Evolutionary conservation across 2,888 invertebrate genomes (phyloP).

Genomic region (Reticulitermes lucifugus): DNA sequence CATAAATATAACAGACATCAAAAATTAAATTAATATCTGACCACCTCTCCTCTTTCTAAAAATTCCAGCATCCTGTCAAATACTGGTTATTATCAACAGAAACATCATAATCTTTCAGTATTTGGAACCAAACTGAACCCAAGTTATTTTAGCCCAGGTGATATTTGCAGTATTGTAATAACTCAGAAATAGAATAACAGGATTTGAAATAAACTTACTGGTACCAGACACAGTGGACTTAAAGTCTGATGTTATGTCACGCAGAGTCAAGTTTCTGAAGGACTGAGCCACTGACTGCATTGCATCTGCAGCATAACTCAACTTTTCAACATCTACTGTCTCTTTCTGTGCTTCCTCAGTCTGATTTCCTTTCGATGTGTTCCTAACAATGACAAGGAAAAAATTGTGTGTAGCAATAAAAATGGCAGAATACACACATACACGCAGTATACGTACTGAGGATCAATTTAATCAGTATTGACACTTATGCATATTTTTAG

Average conservation of each 20-base stretch:
- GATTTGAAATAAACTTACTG: conserved; percentile 1
- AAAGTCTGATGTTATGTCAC: neutral
- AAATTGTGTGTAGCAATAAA: neutral
- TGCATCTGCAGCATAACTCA: conserved; percentile 7
- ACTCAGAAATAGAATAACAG: neutral
- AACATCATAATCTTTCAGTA: no score
- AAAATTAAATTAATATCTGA: neutral
- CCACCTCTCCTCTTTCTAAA: neutral
- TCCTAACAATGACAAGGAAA: neutral
- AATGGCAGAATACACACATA: neutral
- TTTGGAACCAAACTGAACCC: no score
- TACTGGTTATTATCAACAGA: no score
- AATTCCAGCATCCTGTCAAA: no score
- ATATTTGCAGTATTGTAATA: neutral
- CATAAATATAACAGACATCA: no score
- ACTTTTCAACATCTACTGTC: conserved; percentile 9
- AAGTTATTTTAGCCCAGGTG: no score
- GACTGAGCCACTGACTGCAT: conserved; percentile 18
- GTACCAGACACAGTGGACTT: conserved; percentile 1
- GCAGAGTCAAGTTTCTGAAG: neutral
- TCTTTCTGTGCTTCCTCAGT: neutral
- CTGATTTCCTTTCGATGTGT: neutral
- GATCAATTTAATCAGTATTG: no score
- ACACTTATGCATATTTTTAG: no score
- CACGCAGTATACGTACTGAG: no score